phyloP scores from a whole-genome alignment of 2,113 vertebrate genomes.

The Todiramphus chloris region DNA sequence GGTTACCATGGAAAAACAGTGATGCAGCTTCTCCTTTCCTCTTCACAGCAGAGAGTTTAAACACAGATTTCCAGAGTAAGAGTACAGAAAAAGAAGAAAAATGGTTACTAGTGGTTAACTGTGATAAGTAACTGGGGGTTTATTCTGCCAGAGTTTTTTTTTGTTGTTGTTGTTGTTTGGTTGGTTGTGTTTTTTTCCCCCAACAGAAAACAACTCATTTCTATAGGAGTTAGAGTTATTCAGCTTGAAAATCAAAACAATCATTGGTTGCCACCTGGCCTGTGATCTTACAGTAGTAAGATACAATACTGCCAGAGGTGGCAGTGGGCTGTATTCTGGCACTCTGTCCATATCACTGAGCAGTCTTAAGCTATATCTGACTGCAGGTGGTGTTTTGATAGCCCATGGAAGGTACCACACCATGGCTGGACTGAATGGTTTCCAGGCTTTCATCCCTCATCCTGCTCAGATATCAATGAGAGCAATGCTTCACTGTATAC shows the following conservation, averaged over 20 bases:
- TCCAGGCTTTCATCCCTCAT: background rate
- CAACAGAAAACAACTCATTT: background rate
- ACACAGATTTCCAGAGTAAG: background rate
- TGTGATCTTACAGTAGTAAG: background rate
- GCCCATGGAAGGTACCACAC: rapidly evolving
- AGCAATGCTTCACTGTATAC: background rate
- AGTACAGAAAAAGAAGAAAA: background rate
- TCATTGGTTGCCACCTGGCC: background rate
- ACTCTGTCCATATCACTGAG: background rate
- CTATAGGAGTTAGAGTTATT: background rate
- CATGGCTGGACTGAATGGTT: background rate
- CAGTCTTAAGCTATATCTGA: background rate
- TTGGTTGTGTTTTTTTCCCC: background rate
- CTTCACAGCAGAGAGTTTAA: background rate
- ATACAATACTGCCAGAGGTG: rapidly evolving
- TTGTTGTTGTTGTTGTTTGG: too few relatives aligned
- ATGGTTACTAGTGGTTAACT: background rate
- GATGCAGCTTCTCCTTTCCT: background rate
- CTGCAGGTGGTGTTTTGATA: background rate
- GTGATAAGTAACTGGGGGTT: background rate
- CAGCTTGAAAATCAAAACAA: background rate
- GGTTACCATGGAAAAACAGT: background rate
- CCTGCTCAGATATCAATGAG: background rate
- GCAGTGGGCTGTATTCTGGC: background rate
- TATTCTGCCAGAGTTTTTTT: background rate